These are phyloP conservation scores for Drosophila prolongata DNA, from an alignment of 2,888 invertebrate genomes.

Conservation along the genomic window DNA sequence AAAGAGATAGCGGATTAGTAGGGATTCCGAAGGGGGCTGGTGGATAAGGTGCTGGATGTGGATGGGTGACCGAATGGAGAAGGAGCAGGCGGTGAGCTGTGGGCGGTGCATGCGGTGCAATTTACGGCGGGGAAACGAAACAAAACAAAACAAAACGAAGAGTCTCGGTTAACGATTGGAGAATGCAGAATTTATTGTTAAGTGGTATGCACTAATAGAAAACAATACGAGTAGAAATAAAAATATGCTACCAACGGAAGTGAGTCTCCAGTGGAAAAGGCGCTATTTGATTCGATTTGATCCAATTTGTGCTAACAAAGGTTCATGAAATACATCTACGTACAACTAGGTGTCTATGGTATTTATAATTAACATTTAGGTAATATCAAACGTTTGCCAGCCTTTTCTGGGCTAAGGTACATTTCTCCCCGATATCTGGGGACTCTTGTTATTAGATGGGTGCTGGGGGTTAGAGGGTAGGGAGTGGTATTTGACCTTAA, in stretches of 20 bases:
- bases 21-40: conserved; percentile 13
- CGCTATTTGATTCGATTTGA: conserved; percentile 7
- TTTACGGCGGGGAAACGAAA: conserved; percentile 25
- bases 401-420: conserved; percentile 29
- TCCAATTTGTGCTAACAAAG: conserved; percentile 3
- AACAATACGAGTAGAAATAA: conserved; percentile 19
- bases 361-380: conserved; percentile 33
- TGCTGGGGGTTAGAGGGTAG: conserved; percentile 24
- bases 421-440: conserved; percentile 1
- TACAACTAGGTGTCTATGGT: conserved; percentile 26
- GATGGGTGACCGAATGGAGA: not conserved
- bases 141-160: conserved; percentile 41
- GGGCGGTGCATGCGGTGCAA: conserved; percentile 38
- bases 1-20: conserved; percentile 58
- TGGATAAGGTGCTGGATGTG: not conserved
- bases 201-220: conserved; percentile 16
- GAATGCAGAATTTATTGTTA: conserved; percentile 44
- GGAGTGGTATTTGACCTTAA: conserved; percentile 8
- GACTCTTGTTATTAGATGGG: conserved; percentile 35
- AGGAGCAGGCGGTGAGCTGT: conserved; percentile 32
- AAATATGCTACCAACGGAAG: conserved; percentile 1
- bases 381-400: conserved; percentile 38
- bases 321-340: conserved; percentile 15
- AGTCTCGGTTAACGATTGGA: conserved; percentile 42
- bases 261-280: conserved; percentile 7